Base-by-base conservation (phyloP, 2,113 vertebrate genomes). In the Litocranius walleri region DNA sequence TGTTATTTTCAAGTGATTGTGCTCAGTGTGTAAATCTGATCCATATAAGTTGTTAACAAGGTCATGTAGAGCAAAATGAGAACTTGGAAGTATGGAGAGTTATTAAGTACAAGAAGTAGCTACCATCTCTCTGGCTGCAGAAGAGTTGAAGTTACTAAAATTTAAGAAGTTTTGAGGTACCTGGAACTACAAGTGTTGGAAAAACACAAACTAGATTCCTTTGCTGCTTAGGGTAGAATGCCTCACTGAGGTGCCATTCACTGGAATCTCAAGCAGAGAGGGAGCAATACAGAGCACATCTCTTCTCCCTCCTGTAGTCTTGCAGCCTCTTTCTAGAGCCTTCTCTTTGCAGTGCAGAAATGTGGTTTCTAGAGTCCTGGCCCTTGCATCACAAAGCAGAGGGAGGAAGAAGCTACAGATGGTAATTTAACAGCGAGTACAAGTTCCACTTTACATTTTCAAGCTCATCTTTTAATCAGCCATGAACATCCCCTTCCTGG, bases 41-140 rank as follows among this genome's bases (percentile, higher is more conserved):
- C n/a, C 29, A 6, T 48, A 1, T 33, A 78, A 64, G 15, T 81
- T 61, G 40, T 64, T 82, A 88, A 54, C 50, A 45, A 43, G 43
- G 40, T 43, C 43, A 54, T 6, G 30, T 1, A 67, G 48, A 67
- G 6, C 52, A 54, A 80, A 80, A 64, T 57, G 19, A 74, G 2
- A 94, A 82, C 43, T 94, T 96, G 62, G 36, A 48, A n/a, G 64
- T 71, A 23, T 5, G 12, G 7, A 71, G 45, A 95, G 27, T 74
- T 87, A 19, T 4, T 43, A 59, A 27, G 25, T 64, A 9, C 13
- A 50, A 33, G 56, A 80, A 90, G 78, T 56, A 97, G 33, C 7
- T 84, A 25, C 45, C 13, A 21, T 61, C 50, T 61, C 43, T 29
- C 29, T 40, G 62, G 23, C 13, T 16, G 21, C 29, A 4, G 13